Percentiles rank a stretch among this genome's conserved stretches.
These are phyloP conservation scores for Bostrychus sinensis DNA, from an alignment of 2,113 vertebrate species.

Conservation along the genomic window DNA sequence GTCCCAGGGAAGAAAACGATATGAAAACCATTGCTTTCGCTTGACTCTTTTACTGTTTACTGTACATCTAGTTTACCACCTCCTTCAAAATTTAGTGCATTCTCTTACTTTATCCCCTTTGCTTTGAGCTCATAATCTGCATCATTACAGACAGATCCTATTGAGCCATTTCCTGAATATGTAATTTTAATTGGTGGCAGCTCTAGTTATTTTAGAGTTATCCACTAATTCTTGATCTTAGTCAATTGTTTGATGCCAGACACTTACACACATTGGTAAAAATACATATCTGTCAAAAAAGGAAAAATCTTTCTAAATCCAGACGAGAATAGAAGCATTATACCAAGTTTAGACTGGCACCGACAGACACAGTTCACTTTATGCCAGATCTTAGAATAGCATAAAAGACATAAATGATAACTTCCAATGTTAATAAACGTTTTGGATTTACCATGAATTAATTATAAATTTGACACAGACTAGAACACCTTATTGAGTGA, in stretches of 20 bases:
- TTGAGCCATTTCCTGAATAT: slow-evolving; percentile 22
- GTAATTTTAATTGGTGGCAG: slow-evolving; percentile 12
- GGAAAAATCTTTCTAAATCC: slow-evolving; percentile 12
- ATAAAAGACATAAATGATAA: background rate
- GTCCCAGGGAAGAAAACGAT: background rate
- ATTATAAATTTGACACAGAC: background rate
- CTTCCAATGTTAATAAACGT: background rate
- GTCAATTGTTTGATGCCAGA: slow-evolving; percentile 13
- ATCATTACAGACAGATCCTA: background rate
- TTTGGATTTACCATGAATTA: background rate
- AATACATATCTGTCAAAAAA: slow-evolving; percentile 8
- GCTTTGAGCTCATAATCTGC: slow-evolving; percentile 1
- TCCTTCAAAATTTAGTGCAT: background rate
- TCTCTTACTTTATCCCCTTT: slow-evolving; percentile 17
- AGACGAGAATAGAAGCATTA: slow-evolving; percentile 7
- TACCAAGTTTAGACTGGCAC: slow-evolving; percentile 4
- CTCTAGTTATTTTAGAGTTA: slow-evolving; percentile 12
- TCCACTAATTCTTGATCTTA: slow-evolving; percentile 10
- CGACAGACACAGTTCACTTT: background rate
- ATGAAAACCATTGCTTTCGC: slow-evolving; percentile 1
- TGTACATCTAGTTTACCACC: background rate
- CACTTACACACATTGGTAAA: slow-evolving; percentile 8
- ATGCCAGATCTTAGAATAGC: background rate
- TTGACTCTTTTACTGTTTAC: background rate
- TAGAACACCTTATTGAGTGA: background rate